Evolutionary conservation across 2,797 vertebrate species (phyloP).

Genomic region (Lithobates pipiens): DNA sequence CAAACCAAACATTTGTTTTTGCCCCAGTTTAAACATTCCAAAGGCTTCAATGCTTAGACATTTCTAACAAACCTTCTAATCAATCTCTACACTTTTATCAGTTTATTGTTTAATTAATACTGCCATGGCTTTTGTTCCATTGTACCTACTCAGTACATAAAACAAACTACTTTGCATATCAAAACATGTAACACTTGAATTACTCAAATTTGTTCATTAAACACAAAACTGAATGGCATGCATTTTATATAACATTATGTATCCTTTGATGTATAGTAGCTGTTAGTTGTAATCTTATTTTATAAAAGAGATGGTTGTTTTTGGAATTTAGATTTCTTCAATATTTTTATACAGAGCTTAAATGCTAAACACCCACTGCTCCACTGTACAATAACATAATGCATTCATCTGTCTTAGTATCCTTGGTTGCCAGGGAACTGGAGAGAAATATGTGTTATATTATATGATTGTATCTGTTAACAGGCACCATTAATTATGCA

Average conservation of each 20-base stretch:
- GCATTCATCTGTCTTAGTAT: constrained; percentile 44
- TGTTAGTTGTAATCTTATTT: constrained; percentile 34
- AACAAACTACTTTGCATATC: constrained; percentile 14
- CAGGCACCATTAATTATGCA: constrained; percentile 52
- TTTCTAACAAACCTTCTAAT: neutral
- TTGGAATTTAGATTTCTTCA: constrained; percentile 32
- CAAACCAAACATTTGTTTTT: neutral
- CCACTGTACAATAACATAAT: constrained; percentile 49
- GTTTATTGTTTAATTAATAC: neutral
- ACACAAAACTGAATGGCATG: neutral
- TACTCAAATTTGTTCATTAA: constrained; percentile 15
- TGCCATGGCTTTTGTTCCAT: neutral
- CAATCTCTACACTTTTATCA: neutral
- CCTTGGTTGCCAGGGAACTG: constrained; percentile 55
- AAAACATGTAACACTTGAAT: neutral
- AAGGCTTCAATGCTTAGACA: neutral
- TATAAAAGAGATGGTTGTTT: constrained; percentile 39
- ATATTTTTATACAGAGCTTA: constrained; percentile 40
- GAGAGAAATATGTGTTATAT: constrained; percentile 58
- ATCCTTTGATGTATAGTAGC: constrained; percentile 8
- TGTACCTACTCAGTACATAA: neutral
- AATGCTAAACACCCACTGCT: constrained; percentile 52
- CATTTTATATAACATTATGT: constrained; percentile 10
- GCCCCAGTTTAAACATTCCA: neutral
- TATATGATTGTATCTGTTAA: constrained; percentile 57